phyloP scores from a whole-genome alignment of 2,113 vertebrate species.

The Malurus melanocephalus region DNA sequence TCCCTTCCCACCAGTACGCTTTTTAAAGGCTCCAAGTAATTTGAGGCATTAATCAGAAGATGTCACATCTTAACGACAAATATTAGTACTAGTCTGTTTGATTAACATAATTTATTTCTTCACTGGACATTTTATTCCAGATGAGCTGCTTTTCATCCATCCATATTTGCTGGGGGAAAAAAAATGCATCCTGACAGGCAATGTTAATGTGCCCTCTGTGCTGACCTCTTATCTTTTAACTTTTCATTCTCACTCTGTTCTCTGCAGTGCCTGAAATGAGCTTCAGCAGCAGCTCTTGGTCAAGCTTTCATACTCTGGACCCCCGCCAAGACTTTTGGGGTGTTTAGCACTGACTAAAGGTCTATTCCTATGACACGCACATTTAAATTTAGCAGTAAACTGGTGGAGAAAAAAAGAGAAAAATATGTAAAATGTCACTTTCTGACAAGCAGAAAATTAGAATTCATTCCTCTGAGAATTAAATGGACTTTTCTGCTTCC shows the following conservation, averaged over 20 bases:
- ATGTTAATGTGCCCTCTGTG: constrained; percentile 19
- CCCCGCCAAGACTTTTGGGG: constrained; percentile 32
- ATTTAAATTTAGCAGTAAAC: constrained; percentile 65
- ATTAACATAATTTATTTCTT: constrained; percentile 58
- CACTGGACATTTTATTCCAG: constrained; percentile 31
- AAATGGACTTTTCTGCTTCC: constrained; percentile 68
- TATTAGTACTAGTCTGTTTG: background rate
- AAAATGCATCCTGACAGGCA: constrained; percentile 13
- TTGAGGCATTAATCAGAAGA: constrained; percentile 14
- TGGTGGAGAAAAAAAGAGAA: constrained; percentile 8
- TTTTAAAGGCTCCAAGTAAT: background rate
- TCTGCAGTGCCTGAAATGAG: constrained; percentile 11
- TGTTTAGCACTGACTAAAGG: constrained; percentile 41
- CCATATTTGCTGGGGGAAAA: background rate
- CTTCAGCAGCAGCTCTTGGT: constrained; percentile 29
- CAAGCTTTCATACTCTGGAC: background rate
- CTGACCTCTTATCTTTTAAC: constrained; percentile 1
- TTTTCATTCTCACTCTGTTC: background rate
- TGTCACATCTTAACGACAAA: constrained; percentile 48
- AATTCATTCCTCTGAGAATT: constrained; percentile 63
- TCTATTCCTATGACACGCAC: constrained; percentile 40
- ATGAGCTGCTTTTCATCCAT: constrained; percentile 39
- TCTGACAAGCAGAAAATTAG: constrained; percentile 75
- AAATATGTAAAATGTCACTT: constrained; percentile 73
- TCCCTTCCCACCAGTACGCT: background rate